Percentiles rank a stretch among this genome's conserved stretches.
Conservation (phyloP, 2,888 invertebrate species). For the Ennomos erosarius region DNA sequence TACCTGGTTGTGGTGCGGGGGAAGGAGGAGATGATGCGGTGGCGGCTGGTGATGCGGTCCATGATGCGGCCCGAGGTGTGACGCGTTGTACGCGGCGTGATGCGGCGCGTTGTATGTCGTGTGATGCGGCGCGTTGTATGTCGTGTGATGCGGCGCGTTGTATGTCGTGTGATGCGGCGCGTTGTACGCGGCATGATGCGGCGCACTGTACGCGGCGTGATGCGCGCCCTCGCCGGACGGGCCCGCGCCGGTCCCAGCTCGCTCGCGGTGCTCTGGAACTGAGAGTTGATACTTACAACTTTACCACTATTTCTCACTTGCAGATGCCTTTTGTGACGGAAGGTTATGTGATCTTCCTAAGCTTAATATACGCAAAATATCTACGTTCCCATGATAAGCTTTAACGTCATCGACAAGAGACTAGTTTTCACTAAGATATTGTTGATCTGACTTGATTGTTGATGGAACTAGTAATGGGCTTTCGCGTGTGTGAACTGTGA, state of each 20-base stretch:
- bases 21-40: slow-evolving; percentile 17
- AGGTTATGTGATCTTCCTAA: too few relatives aligned
- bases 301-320: too few relatives aligned
- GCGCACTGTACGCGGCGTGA: slow-evolving; percentile 34
- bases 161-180: slow-evolving; percentile 44
- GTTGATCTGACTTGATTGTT: too few relatives aligned
- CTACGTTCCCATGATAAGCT: too few relatives aligned
- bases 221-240: slow-evolving; percentile 58
- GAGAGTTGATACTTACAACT: background rate
- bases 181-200: slow-evolving; percentile 27
- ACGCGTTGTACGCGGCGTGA: slow-evolving; percentile 32
- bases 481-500: too few relatives aligned
- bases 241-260: slow-evolving; percentile 66
- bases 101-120: background rate
- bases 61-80: slow-evolving; percentile 33
- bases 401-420: too few relatives aligned
- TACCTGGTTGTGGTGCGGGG: slow-evolving; percentile 38
- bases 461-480: too few relatives aligned
- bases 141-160: slow-evolving; percentile 40
- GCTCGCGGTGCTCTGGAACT: slow-evolving; percentile 59
- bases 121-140: slow-evolving; percentile 19
- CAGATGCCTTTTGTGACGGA: too few relatives aligned
- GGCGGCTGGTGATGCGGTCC: slow-evolving; percentile 35
- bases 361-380: too few relatives aligned
- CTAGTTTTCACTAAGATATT: too few relatives aligned